Evolutionary conservation across 2,113 vertebrate species (phyloP), one percentile per base, ranked within the genome.

Genomic region (Clarias gariepinus): DNA sequence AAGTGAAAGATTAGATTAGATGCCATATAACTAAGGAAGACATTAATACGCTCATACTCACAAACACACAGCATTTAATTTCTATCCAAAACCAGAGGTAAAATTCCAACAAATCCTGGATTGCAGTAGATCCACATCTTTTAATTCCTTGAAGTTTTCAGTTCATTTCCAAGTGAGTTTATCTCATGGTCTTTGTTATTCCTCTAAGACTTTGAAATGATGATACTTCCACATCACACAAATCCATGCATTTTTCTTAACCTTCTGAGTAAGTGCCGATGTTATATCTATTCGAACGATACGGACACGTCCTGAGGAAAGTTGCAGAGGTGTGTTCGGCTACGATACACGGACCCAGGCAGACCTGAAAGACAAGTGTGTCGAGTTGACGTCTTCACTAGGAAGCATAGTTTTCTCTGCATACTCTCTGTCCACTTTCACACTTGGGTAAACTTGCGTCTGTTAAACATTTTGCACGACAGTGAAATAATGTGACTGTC

Each of bases 331-430:
- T 86, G 90, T 87, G 91, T 92, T 92, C 91, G 89, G 86, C 84
- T 87, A 79, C 81, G 64, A 58, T n/a, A n/a, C 33, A 82, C 41
- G 87, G 84, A 93, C 91, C 94, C 88, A 90, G 91, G 92, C 88
- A 73, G 90, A 94, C 94, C 30, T 91, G 95, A 94, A 94, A 95
- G 88, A 95, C 94, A 90, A 93, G 95, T 92, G 90, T 94, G 91
- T 91, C 93, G 86, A 92, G 94, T 92, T 93, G 84, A 92, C 88
- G 87, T 86, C 88, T 85, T 81, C 33, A 11, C 21, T 81, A 60
- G 11, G 30, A 61, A 23, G 78, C 33, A 15, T 9, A 61, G 9
- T 81, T 21, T 81, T 81, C 58, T 41, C 30, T 82, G 68, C 10
- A 15, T 60, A 60, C 30, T 68, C 73, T 77, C 63, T 61, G 25